A percentile compares a stretch with the other conserved stretches of the same genome.
These are phyloP conservation scores for Pygoscelis antarcticus DNA, from an alignment of 2,113 vertebrate genomes.

Conservation along the genomic window DNA sequence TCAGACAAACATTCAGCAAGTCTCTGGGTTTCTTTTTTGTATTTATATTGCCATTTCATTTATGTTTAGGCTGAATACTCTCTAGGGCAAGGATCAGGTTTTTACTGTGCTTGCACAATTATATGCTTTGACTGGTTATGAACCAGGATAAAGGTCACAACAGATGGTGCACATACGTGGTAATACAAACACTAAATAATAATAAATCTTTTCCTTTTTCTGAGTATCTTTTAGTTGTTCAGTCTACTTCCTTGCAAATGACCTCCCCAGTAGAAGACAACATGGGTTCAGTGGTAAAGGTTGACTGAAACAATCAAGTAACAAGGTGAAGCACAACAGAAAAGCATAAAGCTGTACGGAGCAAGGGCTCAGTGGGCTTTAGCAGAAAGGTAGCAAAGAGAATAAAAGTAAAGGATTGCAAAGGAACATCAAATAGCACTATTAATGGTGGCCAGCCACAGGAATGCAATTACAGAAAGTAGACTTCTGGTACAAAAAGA, in stretches of 20 bases:
- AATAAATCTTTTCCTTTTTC: neutral
- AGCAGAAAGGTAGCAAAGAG: neutral
- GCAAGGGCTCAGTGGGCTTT: neutral
- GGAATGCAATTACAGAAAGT: neutral
- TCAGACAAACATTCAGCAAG: neutral
- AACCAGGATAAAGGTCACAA: slow-evolving; percentile 2
- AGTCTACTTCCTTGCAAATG: neutral
- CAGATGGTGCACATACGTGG: neutral
- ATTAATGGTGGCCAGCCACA: neutral
- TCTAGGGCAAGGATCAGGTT: neutral
- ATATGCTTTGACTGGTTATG: neutral
- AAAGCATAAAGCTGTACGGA: neutral
- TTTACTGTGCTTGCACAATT: neutral
- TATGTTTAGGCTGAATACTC: neutral
- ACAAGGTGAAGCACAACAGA: neutral
- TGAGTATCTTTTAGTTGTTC: neutral
- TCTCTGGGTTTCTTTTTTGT: neutral
- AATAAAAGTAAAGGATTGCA: neutral
- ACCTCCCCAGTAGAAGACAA: neutral
- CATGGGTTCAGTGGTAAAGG: neutral
- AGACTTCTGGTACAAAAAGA: neutral
- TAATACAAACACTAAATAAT: neutral
- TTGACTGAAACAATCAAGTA: neutral
- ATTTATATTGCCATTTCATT: neutral
- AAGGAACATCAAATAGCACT: neutral